Percentiles rank a stretch among this genome's conserved stretches.
Evolutionary conservation across 1,140 invertebrate species (phyloP).

Genomic region (Conus betulinus): DNA sequence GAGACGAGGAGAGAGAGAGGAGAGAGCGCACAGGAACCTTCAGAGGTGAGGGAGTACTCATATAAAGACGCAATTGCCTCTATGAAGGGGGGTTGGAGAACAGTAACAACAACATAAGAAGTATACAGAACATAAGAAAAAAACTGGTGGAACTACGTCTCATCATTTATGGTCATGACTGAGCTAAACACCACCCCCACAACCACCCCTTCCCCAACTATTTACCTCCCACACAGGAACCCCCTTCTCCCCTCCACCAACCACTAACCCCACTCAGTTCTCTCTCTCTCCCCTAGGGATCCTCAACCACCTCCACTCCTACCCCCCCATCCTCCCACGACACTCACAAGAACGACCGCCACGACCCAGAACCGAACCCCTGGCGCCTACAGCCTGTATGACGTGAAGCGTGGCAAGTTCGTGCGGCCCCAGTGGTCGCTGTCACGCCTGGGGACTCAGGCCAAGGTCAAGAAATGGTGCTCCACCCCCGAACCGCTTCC

Average conservation of each 20-base stretch:
- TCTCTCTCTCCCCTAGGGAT: neutral
- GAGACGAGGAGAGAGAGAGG: no score
- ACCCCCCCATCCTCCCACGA: neutral
- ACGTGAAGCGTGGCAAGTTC: constrained; percentile 47
- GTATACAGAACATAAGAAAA: no score
- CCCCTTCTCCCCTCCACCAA: neutral
- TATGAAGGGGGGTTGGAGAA: no score
- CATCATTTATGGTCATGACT: no score
- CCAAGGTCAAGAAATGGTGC: constrained; percentile 48
- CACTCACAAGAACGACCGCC: neutral
- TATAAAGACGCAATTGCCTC: no score
- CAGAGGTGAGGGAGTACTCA: no score
- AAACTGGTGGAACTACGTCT: no score
- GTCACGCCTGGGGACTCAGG: constrained; percentile 40
- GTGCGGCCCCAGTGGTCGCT: constrained; percentile 42
- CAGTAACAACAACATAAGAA: no score
- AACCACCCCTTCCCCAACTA: neutral
- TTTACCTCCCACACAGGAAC: neutral
- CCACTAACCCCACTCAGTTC: neutral
- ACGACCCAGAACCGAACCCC: neutral
- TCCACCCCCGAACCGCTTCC: constrained; percentile 11
- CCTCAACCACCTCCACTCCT: neutral
- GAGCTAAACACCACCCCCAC: neutral
- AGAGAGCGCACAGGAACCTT: no score
- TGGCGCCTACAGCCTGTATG: constrained; percentile 49